Conservation (phyloP, 2,888 invertebrate genomes). For the Litoditis marina region DNA sequence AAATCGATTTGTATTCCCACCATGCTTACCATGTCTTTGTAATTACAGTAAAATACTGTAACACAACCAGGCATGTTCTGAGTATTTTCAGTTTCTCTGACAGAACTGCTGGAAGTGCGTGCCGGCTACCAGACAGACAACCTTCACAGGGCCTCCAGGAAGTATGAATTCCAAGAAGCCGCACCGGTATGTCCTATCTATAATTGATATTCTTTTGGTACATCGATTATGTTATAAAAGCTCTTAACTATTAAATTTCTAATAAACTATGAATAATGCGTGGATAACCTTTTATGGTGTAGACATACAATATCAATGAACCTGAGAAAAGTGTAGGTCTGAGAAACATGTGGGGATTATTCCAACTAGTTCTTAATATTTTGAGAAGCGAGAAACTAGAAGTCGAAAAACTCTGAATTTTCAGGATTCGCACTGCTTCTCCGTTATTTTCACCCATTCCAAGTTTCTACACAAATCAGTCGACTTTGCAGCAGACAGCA, state of each 20-base stretch:
- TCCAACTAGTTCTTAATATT: too few species aligned
- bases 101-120: slow-evolving; percentile 57
- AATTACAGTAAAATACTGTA: too few species aligned
- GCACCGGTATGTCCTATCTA: slow-evolving; percentile 48
- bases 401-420: slow-evolving; percentile 16
- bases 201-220: neutral
- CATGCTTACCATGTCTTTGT: too few species aligned
- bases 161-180: slow-evolving; percentile 49
- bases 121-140: slow-evolving; percentile 60
- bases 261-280: too few species aligned
- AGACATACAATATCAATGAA: too few species aligned
- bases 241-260: neutral
- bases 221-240: neutral
- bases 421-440: slow-evolving; percentile 60
- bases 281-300: too few species aligned
- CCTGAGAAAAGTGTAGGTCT: too few species aligned
- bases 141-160: slow-evolving; percentile 51
- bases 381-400: too few species aligned
- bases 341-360: too few species aligned
- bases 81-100: slow-evolving; percentile 58
- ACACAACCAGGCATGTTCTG: too few species aligned
- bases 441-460: slow-evolving; percentile 58
- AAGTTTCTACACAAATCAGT: slow-evolving; percentile 59
- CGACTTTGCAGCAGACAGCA: slow-evolving; percentile 54
- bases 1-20: too few species aligned